These are phyloP conservation scores for Melanotus villosus DNA, from an alignment of 2,888 invertebrate species.

Conservation along the genomic window DNA sequence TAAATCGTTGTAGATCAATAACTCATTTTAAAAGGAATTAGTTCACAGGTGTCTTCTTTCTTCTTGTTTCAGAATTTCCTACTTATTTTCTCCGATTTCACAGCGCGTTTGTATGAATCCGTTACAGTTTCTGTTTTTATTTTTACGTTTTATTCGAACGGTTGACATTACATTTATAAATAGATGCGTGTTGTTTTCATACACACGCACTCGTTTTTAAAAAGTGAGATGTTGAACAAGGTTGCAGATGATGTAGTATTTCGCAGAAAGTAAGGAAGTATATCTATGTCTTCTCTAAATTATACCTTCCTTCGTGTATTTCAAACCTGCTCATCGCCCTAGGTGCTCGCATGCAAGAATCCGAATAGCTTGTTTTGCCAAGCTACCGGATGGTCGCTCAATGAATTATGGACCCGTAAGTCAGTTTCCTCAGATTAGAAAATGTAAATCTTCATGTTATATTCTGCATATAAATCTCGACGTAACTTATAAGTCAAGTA, in stretches of 20 bases:
- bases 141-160: neutral
- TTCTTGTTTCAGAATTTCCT: neutral
- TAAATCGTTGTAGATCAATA: too few species aligned
- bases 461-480: conserved; percentile 11
- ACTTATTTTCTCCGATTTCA: neutral
- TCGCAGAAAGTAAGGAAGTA: conserved; percentile 55
- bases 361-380: conserved; percentile 58
- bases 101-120: neutral
- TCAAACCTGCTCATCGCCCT: conserved; percentile 60
- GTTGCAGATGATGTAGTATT: conserved; percentile 39
- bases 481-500: conserved; percentile 24
- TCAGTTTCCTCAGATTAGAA: conserved; percentile 60
- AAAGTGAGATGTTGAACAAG: conserved; percentile 24
- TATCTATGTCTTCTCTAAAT: conserved; percentile 55
- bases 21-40: neutral
- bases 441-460: conserved; percentile 52
- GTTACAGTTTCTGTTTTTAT: neutral
- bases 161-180: conserved; percentile 15
- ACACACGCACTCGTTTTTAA: conserved; percentile 5
- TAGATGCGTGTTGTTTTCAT: conserved; percentile 22
- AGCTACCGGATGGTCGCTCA: conserved; percentile 61
- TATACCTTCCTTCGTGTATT: conserved; percentile 58
- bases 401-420: conserved; percentile 59
- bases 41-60: conserved; percentile 2
- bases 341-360: conserved; percentile 62